These are phyloP conservation scores for Hydrolagus affinis DNA, from an alignment of 2,113 vertebrate genomes.

Conservation along the genomic window DNA sequence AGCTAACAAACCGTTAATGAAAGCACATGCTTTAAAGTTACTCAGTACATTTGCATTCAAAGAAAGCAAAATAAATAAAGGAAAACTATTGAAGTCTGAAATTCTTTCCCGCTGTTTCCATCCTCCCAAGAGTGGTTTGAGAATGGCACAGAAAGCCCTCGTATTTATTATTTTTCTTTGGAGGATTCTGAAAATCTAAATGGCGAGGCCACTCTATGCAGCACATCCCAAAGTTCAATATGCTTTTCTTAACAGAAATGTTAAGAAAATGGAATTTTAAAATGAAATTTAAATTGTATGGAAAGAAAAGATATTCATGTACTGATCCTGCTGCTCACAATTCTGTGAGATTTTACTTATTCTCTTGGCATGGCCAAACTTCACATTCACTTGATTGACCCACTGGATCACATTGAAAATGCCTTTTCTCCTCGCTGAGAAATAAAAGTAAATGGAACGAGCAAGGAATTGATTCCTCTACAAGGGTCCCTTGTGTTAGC, in stretches of 20 bases:
- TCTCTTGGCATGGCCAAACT: background rate
- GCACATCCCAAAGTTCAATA: background rate
- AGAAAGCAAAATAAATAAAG: background rate
- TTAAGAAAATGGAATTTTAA: background rate
- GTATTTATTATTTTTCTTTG: background rate
- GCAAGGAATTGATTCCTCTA: background rate
- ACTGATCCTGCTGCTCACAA: background rate
- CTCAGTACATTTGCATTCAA: background rate
- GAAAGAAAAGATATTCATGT: too few species aligned
- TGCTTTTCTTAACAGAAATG: background rate
- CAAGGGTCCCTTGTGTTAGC: background rate
- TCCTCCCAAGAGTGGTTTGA: background rate
- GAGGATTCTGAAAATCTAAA: background rate
- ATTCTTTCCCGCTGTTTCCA: background rate
- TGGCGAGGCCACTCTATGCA: background rate
- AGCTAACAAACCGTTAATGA: background rate
- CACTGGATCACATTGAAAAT: background rate
- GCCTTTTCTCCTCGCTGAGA: background rate
- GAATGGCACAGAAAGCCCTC: background rate
- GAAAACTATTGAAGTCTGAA: background rate
- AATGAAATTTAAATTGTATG: too few species aligned
- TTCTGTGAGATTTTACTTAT: background rate
- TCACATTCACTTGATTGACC: background rate
- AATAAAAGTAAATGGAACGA: background rate
- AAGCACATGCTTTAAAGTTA: background rate